A percentile compares a stretch with the other conserved stretches of the same genome.
These are phyloP conservation scores for Tromatobia lineatoria DNA, from an alignment of 2,888 invertebrate genomes.

Conservation along the genomic window DNA sequence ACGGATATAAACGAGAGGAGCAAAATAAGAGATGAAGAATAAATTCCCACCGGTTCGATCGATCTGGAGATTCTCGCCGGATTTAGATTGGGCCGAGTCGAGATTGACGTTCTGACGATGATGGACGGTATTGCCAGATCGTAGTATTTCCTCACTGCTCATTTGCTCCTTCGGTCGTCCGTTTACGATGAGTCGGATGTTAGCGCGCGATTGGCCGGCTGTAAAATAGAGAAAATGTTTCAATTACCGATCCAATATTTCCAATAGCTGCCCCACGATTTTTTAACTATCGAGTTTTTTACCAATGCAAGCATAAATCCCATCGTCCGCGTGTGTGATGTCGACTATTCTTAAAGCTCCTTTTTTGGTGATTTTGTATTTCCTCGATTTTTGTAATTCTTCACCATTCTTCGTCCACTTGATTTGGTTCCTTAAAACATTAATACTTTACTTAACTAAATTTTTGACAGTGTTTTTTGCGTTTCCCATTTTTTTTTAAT, in stretches of 20 bases:
- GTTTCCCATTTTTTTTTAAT: neutral
- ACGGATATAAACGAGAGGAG: neutral
- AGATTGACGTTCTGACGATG: conserved; percentile 83
- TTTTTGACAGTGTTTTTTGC: neutral
- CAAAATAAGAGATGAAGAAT: conserved; percentile 5
- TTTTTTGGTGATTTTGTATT: conserved; percentile 95
- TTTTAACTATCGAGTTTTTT: conserved; percentile 69
- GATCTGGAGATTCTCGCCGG: conserved; percentile 84
- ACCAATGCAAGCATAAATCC: conserved; percentile 94
- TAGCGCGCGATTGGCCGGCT: conserved; percentile 93
- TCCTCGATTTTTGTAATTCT: conserved; percentile 91
- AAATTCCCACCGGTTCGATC: conserved; percentile 77
- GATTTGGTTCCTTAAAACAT: conserved; percentile 89
- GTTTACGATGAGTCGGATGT: conserved; percentile 93
- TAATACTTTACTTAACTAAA: neutral
- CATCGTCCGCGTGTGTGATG: conserved; percentile 93
- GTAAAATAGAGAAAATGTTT: conserved; percentile 55
- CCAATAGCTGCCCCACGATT: neutral
- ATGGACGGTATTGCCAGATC: conserved; percentile 83
- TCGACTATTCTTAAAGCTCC: conserved; percentile 95
- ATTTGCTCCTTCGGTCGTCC: conserved; percentile 93
- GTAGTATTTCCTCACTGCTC: conserved; percentile 91
- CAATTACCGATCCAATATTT: neutral
- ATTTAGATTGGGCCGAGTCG: conserved; percentile 85
- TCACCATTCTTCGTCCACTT: conserved; percentile 96